Percentiles rank a stretch among this genome's conserved stretches.
phyloP scores from a whole-genome alignment of 2,797 vertebrate genomes.

The Oryzias dopingdopingensis region DNA sequence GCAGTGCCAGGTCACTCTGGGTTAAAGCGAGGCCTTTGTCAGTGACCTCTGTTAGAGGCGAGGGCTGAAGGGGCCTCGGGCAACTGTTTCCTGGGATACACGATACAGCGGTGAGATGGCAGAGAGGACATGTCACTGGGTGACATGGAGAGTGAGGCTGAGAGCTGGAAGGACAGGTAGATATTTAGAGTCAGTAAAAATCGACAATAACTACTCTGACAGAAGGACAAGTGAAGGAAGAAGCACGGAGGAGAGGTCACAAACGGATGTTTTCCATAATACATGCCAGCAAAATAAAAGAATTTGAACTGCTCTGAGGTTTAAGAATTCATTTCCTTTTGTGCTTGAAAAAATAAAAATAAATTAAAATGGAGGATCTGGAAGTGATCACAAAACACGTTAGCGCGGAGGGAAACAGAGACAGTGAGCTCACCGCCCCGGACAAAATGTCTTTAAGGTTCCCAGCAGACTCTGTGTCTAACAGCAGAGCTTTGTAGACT shows the following conservation, averaged over 20 bases:
- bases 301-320: conserved; percentile 30
- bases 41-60: conserved; percentile 64
- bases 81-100: conserved; percentile 63
- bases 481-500: conserved; percentile 57
- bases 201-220: conserved; percentile 39
- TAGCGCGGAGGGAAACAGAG: conserved; percentile 35
- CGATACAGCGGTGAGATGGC: conserved; percentile 17
- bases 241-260: conserved; percentile 5
- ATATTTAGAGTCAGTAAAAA: conserved; percentile 31
- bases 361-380: conserved; percentile 25
- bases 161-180: conserved; percentile 45
- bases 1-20: conserved; percentile 50
- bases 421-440: conserved; percentile 28
- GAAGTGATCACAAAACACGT: conserved; percentile 38
- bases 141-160: conserved; percentile 24
- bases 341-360: conserved; percentile 23
- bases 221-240: conserved; percentile 44
- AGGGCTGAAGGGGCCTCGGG: conserved; percentile 54
- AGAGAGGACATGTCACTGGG: conserved; percentile 54
- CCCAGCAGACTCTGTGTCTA: conserved; percentile 55
- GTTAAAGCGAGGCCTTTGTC: conserved; percentile 60
- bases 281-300: conserved; percentile 11
- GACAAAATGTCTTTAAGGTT: conserved; percentile 62
- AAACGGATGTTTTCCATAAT: conserved; percentile 19
- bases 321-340: conserved; percentile 2